Percentiles rank a stretch among this genome's conserved stretches.
Evolutionary conservation across 2,888 invertebrate species (phyloP).

Genomic region (Tortricodes alternella): DNA sequence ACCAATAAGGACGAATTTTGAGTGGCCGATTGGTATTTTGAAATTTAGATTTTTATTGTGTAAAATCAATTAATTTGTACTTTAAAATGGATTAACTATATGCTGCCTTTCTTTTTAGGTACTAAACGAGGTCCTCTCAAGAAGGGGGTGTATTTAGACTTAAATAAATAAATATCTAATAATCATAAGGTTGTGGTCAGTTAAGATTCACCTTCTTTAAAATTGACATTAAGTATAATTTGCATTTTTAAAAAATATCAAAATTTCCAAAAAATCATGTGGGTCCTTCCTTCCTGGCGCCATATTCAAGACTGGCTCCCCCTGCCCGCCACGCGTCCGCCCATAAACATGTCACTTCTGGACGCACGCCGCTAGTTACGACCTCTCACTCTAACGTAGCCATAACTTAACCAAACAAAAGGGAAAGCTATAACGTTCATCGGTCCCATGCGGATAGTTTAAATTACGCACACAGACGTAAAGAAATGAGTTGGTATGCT

Average conservation of each 20-base stretch:
- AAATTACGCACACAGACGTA: constrained; percentile 79
- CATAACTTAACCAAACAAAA: constrained; percentile 81
- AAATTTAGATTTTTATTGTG: no score
- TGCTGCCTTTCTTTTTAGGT: no score
- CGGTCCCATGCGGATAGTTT: constrained; percentile 82
- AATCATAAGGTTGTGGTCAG: no score
- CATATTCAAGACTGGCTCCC: constrained; percentile 74
- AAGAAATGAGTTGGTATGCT: constrained; percentile 78
- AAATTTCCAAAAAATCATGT: constrained; percentile 19
- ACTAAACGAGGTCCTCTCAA: no score
- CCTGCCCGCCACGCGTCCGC: constrained; percentile 70
- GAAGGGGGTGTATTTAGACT: no score
- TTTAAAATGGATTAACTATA: no score
- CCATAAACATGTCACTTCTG: constrained; percentile 82
- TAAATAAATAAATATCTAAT: no score
- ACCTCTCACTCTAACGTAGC: constrained; percentile 80
- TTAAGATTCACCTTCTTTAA: no score
- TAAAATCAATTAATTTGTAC: neutral
- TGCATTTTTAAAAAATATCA: no score
- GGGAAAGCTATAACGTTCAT: constrained; percentile 82
- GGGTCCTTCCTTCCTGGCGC: constrained; percentile 56
- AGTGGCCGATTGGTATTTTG: no score
- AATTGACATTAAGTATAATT: no score
- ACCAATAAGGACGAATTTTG: neutral
- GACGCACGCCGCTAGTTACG: constrained; percentile 77